Evolutionary conservation across 1,140 invertebrate genomes (phyloP), one percentile per base, ranked within the genome.

Genomic region (Brachionus rotundiformis): DNA sequence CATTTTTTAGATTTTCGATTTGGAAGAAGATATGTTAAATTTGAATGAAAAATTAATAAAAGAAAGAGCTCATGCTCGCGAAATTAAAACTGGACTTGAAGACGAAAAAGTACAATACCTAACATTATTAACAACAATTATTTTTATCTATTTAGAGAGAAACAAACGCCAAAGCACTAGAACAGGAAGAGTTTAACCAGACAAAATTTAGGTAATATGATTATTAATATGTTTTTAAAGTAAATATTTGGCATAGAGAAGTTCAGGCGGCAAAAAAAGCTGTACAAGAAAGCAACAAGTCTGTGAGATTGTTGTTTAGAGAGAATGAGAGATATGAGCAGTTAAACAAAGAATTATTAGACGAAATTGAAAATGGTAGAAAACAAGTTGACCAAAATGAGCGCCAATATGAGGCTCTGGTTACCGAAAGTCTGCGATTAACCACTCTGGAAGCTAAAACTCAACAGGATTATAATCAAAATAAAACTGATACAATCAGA

Each of bases 321-420:
- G 76, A 79, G 59, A 79, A 79, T 39, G 76, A 79, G 54, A 54
- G 76, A 59, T 63, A 39, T 29, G 76, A 61, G 36, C 31, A 63
- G n/a, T 19, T 63, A 19, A 79, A 59, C 31, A 19, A 5, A 11
- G 47, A 79, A 33, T 33, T 79, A 6, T 16, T 31, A 6, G 5
- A 4, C 10, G 76, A 79, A 27, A 54, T 79, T 41, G 27, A 31
- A 59, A 33, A 79, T 41, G 76, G 59, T 59, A 79, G 7, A 4
- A 59, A 63, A 11, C 27, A 79, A 3, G 23, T 79, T 16, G 44
- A 59, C 25, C 19, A 5, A 4, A 27, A 29, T 3, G 29, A 73
- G 27, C 16, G 39, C 0, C 36, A 41, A 44, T 13, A 44, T 23
- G 36, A 73, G n/a, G 11, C 7, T 44, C 44, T 44, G 13, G 68